These are phyloP conservation scores for Nasonovia ribisnigri DNA, from an alignment of 2,888 invertebrate genomes.

Conservation along the genomic window DNA sequence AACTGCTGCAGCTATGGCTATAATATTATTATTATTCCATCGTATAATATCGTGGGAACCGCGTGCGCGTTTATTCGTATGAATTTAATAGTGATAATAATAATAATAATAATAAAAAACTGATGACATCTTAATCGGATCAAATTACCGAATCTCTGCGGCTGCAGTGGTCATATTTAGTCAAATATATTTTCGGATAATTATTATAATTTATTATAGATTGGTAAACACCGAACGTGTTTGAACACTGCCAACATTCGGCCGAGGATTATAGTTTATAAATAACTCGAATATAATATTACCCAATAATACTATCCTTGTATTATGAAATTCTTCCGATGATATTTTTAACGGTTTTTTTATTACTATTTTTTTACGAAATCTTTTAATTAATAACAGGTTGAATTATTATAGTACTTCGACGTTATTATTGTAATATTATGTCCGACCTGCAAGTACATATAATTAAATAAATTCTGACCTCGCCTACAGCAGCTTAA, in stretches of 20 bases:
- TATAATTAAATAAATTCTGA: background rate
- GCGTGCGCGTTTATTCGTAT: background rate
- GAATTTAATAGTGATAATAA: background rate
- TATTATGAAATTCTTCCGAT: background rate
- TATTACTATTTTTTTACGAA: background rate
- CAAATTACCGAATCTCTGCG: constrained; percentile 20
- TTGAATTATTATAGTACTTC: background rate
- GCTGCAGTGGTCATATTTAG: background rate
- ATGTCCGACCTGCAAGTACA: background rate
- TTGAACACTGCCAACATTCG: background rate
- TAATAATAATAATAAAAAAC: constrained; percentile 11
- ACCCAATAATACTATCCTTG: background rate
- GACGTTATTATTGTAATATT: background rate
- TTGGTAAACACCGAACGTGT: constrained; percentile 17
- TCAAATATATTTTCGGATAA: background rate
- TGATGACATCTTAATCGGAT: constrained; percentile 47
- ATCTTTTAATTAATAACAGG: background rate
- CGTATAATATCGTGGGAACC: constrained; percentile 45
- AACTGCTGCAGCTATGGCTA: background rate
- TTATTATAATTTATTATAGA: constrained; percentile 11
- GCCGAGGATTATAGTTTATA: background rate
- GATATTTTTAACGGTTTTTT: background rate
- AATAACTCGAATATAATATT: background rate
- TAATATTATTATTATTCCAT: too few relatives aligned
- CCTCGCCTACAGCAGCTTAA: background rate